Conservation (phyloP, 2,888 invertebrate species). For the Aethes cnicana region DNA sequence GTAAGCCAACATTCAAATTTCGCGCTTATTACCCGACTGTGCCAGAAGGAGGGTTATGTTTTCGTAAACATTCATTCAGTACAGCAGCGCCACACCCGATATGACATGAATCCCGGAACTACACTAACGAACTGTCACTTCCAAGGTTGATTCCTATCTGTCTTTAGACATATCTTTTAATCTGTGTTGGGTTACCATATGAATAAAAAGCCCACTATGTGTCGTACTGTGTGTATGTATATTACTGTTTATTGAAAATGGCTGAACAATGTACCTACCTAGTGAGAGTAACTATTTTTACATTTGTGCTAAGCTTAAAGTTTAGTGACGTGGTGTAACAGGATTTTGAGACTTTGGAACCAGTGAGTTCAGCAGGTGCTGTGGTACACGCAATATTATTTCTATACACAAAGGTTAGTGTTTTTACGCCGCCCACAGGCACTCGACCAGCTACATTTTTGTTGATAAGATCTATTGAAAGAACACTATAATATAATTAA, state of each 20-base stretch:
- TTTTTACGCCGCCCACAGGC: constrained; percentile 63
- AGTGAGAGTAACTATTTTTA: constrained; percentile 47
- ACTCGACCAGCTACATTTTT: constrained; percentile 66
- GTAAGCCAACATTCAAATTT: too few species aligned
- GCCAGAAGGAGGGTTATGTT: too few species aligned
- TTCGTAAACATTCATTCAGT: too few species aligned
- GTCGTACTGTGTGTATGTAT: constrained; percentile 3
- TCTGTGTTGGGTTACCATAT: constrained; percentile 7
- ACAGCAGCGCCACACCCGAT: too few species aligned
- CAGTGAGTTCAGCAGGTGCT: constrained; percentile 33
- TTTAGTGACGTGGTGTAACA: constrained; percentile 72
- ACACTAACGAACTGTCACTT: too few species aligned
- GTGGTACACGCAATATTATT: constrained; percentile 31
- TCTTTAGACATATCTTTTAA: too few species aligned
- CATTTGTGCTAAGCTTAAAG: constrained; percentile 55
- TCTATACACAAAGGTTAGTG: constrained; percentile 56
- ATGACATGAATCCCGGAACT: too few species aligned
- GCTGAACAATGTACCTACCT: constrained; percentile 55
- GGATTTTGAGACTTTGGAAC: constrained; percentile 52
- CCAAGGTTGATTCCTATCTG: too few species aligned
- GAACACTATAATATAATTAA: not conserved
- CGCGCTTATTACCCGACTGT: too few species aligned
- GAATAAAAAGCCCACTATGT: not conserved
- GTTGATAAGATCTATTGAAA: constrained; percentile 46
- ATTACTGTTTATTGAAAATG: constrained; percentile 64